Percentiles rank a stretch among this genome's conserved stretches.
phyloP scores from a whole-genome alignment of 2,797 vertebrate species.

The Columba guinea region DNA sequence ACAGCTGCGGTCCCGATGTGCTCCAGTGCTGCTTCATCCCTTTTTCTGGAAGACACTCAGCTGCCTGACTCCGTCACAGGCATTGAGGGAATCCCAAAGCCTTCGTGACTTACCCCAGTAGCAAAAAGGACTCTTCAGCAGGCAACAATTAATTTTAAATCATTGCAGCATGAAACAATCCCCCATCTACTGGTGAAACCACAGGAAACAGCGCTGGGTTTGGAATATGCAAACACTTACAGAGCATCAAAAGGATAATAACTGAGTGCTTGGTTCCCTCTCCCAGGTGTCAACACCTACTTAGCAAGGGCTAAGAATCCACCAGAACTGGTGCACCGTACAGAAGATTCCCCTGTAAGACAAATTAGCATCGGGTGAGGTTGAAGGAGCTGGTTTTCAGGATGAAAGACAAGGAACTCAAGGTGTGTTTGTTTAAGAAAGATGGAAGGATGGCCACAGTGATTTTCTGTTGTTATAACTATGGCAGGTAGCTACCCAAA shows the following conservation, averaged over 20 bases:
- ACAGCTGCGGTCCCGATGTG: not conserved
- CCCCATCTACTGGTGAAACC: not conserved
- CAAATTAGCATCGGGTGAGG: not conserved
- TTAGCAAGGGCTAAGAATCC: not conserved
- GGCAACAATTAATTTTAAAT: not conserved
- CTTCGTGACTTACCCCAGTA: not conserved
- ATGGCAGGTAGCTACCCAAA: not conserved
- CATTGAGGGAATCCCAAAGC: not conserved
- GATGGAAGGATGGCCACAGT: not conserved
- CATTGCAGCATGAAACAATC: not conserved
- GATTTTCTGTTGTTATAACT: not conserved
- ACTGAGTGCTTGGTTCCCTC: not conserved
- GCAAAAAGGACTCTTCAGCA: not conserved
- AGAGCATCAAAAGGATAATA: not conserved
- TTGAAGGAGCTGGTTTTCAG: not conserved
- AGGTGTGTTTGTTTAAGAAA: not conserved
- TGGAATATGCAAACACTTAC: not conserved
- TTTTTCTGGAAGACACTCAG: not conserved
- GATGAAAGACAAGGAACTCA: not conserved
- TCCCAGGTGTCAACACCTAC: not conserved
- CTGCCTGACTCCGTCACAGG: not conserved
- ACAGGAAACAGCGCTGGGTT: not conserved
- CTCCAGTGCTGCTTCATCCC: not conserved
- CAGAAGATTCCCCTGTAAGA: not conserved
- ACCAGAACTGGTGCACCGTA: not conserved